Evolutionary conservation across 2,113 vertebrate species (phyloP), one percentile per base, ranked within the genome.

Genomic region (Prionailurus bengalensis): DNA sequence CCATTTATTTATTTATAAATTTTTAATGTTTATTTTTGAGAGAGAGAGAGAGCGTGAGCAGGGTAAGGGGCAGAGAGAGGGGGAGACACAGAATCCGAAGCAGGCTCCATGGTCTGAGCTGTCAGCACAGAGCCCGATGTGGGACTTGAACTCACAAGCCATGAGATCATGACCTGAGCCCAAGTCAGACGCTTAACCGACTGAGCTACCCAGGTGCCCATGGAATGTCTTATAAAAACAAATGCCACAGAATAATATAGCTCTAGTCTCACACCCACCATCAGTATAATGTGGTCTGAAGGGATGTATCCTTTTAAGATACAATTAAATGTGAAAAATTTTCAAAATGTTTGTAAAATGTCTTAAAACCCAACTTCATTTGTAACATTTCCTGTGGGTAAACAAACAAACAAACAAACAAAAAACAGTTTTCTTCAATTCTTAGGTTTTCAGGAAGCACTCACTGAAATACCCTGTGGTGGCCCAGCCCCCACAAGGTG

Each of bases 341-440:
- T 11, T 88, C 51, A 94, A 84, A 94, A 90, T 93, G 5, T 21
- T 95, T 95, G 3, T 80, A 74, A 94, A 97, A 61, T 23, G 17
- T 61, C 29, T 65, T 63, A 11, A 76, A 68, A 48, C 55, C 11
- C 53, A 87, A 19, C 7, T 79, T 83, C 27, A 84, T 27, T 48
- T 84, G 12, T 53, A 85, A 68, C 7, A 61, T 79, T 95, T 84
- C 16, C 14, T 27, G 2, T 15, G 42, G 17, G 53, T 5, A 16
- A 16, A 16, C 14, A 55, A 55, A 45, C 45, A 94, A 91, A 73
- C 65, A 74, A 63, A 73, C 65, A 74, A 63, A 39, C 5, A 42
- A 42, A 42, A 42, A 10, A 10, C 14, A 17, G 36, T 53, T 88
- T 93, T 87, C 25, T 83, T 33, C 7, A 81, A 78, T 21, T 71